phyloP scores from a whole-genome alignment of 2,797 vertebrate species.

The Cirrhinus molitorella region DNA sequence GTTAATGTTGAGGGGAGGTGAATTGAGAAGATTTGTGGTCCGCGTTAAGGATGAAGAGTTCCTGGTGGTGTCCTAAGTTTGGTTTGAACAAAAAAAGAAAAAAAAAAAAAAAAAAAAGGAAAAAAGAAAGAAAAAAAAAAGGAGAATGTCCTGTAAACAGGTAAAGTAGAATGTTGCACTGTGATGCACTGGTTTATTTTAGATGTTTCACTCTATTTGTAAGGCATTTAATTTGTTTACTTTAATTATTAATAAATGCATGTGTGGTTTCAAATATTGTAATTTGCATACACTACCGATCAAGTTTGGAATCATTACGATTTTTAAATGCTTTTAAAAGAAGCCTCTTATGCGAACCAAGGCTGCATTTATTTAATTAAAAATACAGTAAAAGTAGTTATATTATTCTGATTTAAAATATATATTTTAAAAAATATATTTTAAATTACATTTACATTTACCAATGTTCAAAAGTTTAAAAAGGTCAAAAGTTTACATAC shows the following conservation, averaged over 20 bases:
- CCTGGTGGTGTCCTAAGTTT: conserved; percentile 32
- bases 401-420: not conserved
- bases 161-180: conserved; percentile 68
- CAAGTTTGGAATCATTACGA: not conserved
- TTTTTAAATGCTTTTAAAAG: not conserved
- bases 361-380: not conserved
- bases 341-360: not conserved
- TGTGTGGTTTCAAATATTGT: not conserved
- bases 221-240: conserved; percentile 4
- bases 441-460: too few relatives aligned
- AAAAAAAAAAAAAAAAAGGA: conserved; percentile 11
- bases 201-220: conserved; percentile 16
- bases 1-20: not conserved
- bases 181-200: conserved; percentile 31
- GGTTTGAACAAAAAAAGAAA: conserved; percentile 39
- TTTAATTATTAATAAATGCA: not conserved
- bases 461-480: too few relatives aligned
- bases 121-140: conserved; percentile 30
- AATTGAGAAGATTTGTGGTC: conserved; percentile 54
- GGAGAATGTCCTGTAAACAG: conserved; percentile 60
- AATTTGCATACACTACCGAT: not conserved
- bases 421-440: too few relatives aligned
- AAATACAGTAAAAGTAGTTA: not conserved
- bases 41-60: conserved; percentile 61
- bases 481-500: too few relatives aligned